phyloP scores from a whole-genome alignment of 2,888 invertebrate genomes.

The Nemoura dubitans region DNA sequence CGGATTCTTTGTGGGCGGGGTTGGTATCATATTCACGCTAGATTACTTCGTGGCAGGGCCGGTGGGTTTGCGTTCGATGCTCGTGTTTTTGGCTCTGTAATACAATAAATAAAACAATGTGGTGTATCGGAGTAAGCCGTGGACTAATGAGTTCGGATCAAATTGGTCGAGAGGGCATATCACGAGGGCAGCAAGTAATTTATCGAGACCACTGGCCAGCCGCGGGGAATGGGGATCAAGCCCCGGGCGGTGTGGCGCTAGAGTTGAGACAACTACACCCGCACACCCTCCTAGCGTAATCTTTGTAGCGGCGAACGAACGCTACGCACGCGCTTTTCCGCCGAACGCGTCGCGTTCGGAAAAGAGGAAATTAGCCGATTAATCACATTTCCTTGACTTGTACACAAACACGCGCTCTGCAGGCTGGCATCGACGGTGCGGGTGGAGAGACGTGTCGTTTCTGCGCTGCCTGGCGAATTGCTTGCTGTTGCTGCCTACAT shows the following conservation, averaged over 20 bases:
- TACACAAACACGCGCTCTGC: neutral
- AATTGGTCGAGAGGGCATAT: neutral
- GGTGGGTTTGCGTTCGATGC: neutral
- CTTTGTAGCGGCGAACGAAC: too few relatives aligned
- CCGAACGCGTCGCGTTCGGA: neutral
- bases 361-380: slow-evolving; percentile 12
- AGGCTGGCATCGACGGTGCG: neutral
- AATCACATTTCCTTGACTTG: slow-evolving; percentile 12
- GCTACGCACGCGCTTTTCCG: neutral
- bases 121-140: neutral
- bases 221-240: neutral
- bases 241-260: neutral
- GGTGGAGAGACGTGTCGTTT: neutral
- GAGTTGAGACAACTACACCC: neutral
- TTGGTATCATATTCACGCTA: neutral
- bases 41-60: neutral
- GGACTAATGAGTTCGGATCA: neutral
- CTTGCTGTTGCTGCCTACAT: neutral
- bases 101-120: neutral
- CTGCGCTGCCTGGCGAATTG: neutral
- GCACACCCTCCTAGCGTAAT: neutral
- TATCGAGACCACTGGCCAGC: neutral
- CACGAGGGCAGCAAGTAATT: neutral
- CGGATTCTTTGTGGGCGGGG: neutral
- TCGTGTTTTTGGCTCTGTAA: neutral